Evolutionary conservation across 2,113 vertebrate species (phyloP), one percentile per base, ranked within the genome.

Genomic region (Varanus salvator): DNA sequence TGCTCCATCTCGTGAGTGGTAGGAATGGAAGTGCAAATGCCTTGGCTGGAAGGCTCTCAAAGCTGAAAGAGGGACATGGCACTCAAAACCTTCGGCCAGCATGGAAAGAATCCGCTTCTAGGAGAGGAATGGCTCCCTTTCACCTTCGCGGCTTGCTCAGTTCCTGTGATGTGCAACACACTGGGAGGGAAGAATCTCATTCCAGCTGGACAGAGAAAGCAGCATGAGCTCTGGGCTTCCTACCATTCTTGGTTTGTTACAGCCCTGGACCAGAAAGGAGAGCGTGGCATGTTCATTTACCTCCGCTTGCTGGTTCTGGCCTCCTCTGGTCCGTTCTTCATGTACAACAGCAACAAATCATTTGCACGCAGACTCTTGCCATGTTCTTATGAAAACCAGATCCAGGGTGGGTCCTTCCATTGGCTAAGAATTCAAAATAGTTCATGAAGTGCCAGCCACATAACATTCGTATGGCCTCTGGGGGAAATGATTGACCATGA

Each of bases 81-180:
- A 52, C 66, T 9, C 0, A 74, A 54, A 87, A 6, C 31, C 23
- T 38, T 48, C 5, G 5, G n/a, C 19, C 69, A 81, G 38, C 4
- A 34, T 1, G 34, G 93, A 44, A 54, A 82, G 80, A 71, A 80
- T 75, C 57, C 69, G 19, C 7, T 84, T 48, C 89, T 0, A 54
- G 69, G 44, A 81, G 78, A 21, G 34, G n/a, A 31, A 44, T 60
- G 52, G 25, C 52, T 72, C 69, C 80, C 54, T 60, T 83, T 75
- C 50, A 75, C 5, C 14, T 68, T 87, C 17, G 5, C 71, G 91
- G 89, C 6, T 78, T 82, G 29, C 7, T n/a, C 14, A 72, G 17
- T 80, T 91, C 52, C 0, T n/a, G 29, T 2, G 78, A 88, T 68
- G 85, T 92, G 60, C 87, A 88, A 17, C 50, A 84, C 31, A 31